Conservation (phyloP, 1,140 invertebrate genomes). For the Chionoecetes opilio region DNA sequence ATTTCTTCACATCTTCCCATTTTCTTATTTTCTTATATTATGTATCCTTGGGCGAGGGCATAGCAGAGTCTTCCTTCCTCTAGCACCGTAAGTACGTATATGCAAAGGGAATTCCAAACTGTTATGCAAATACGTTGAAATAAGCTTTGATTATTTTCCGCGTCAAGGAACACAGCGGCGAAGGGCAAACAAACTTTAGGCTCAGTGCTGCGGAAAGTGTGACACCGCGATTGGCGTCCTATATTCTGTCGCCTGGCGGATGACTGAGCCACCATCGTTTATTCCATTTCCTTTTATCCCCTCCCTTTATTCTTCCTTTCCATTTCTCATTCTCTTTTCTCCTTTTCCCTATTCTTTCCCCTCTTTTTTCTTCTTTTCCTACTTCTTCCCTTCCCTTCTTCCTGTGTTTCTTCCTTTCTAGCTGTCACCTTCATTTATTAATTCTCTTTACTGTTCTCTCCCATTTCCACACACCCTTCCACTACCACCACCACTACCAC, state of each 20-base stretch:
- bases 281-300: neutral
- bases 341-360: neutral
- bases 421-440: too few species aligned
- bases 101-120: neutral
- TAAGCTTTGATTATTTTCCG: conserved; percentile 19
- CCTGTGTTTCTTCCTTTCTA: too few species aligned
- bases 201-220: neutral
- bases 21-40: too few species aligned
- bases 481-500: too few species aligned
- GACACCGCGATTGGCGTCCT: neutral
- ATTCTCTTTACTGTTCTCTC: neutral
- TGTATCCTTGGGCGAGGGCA: neutral
- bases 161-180: neutral
- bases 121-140: neutral
- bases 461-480: neutral
- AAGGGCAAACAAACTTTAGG: neutral
- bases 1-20: too few species aligned
- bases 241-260: neutral
- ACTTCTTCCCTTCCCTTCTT: neutral
- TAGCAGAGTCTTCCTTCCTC: neutral
- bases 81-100: too few species aligned
- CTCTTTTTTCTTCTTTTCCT: neutral
- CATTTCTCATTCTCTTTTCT: neutral
- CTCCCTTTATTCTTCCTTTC: neutral
- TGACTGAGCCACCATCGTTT: neutral